Evolutionary conservation across 2,113 vertebrate genomes (phyloP).

Genomic region (Epinephelus moara): DNA sequence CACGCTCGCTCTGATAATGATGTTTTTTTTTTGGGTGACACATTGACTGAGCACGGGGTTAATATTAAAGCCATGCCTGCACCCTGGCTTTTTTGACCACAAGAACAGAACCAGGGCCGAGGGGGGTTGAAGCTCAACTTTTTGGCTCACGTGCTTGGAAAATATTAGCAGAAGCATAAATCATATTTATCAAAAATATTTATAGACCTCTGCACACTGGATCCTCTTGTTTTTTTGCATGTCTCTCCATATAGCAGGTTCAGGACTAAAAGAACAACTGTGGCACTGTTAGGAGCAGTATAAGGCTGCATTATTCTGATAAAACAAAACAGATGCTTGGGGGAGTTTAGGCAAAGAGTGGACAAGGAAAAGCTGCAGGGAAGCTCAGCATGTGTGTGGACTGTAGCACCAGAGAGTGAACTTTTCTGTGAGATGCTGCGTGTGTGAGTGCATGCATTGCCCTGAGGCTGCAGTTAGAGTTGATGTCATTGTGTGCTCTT

Average conservation of each 20-base stretch:
- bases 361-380: conserved; percentile 36
- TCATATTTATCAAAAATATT: conserved; percentile 81
- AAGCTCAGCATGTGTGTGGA: conserved; percentile 1
- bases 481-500: neutral
- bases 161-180: conserved; percentile 82
- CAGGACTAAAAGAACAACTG: conserved; percentile 44
- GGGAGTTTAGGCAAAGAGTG: conserved; percentile 45
- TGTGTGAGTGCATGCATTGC: conserved; percentile 1
- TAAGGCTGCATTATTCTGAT: conserved; percentile 68
- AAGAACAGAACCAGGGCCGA: conserved; percentile 63
- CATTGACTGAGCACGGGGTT: conserved; percentile 60
- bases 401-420: neutral
- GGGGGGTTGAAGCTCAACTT: conserved; percentile 22
- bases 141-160: conserved; percentile 80
- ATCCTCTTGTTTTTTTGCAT: conserved; percentile 45
- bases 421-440: conserved; percentile 3
- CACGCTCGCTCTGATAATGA: conserved; percentile 36
- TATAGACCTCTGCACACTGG: conserved; percentile 66
- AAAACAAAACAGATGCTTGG: conserved; percentile 78
- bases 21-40: conserved; percentile 58
- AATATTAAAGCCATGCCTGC: conserved; percentile 69
- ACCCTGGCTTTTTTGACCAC: conserved; percentile 65
- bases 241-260: conserved; percentile 28
- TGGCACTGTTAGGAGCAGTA: conserved; percentile 46
- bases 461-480: neutral